Evolutionary conservation across 2,888 invertebrate species (phyloP).

Genomic region (Alcis repandata): DNA sequence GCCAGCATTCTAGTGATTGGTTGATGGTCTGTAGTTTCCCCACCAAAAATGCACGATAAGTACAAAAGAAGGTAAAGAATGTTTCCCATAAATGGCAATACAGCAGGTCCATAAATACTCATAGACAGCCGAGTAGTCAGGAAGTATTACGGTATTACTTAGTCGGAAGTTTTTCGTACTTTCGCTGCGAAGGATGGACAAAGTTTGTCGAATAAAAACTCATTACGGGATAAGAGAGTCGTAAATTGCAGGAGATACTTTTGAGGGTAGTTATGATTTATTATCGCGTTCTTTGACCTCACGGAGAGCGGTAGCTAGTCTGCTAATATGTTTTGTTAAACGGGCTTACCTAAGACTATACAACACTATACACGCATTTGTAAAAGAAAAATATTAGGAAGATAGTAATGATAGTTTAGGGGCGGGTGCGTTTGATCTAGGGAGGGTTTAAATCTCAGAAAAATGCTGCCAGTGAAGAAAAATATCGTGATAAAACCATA

Average conservation of each 20-base stretch:
- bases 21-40: too few relatives aligned
- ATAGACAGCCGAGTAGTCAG: conserved; percentile 16
- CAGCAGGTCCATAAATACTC: conserved; percentile 11
- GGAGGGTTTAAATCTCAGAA: too few relatives aligned
- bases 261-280: conserved; percentile 37
- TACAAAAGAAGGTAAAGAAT: conserved; percentile 1
- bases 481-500: too few relatives aligned
- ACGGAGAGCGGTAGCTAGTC: neutral
- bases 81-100: neutral
- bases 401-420: too few relatives aligned
- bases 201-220: conserved; percentile 54
- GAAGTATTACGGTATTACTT: conserved; percentile 18
- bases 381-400: too few relatives aligned
- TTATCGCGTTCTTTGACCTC: conserved; percentile 8
- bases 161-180: conserved; percentile 10
- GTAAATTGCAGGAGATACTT: conserved; percentile 31
- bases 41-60: too few relatives aligned
- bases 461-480: too few relatives aligned
- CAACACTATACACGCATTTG: too few relatives aligned
- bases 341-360: too few relatives aligned
- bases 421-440: too few relatives aligned
- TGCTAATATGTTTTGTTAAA: neutral
- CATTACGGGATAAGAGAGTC: conserved; percentile 42
- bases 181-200: conserved; percentile 21
- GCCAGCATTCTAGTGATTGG: too few relatives aligned